Conservation (phyloP, 2,113 vertebrate genomes). For the Mionectes macconnelli region DNA sequence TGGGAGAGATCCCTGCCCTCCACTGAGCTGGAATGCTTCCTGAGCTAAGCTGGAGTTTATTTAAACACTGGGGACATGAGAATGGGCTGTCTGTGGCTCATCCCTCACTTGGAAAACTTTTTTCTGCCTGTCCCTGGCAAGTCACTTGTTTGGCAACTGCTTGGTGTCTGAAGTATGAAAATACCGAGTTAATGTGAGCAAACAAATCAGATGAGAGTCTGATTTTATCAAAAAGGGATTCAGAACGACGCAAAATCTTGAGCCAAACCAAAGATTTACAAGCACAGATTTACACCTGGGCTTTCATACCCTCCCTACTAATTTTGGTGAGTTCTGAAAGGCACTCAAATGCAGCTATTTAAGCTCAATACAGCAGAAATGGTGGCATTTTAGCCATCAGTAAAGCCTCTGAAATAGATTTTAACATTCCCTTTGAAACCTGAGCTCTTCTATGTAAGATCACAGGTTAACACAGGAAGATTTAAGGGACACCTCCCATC, state of each 20-base stretch:
- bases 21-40: not conserved
- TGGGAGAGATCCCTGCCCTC: not conserved
- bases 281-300: not conserved
- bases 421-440: not conserved
- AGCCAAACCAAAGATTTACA: not conserved
- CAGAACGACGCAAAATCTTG: not conserved
- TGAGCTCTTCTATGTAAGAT: not conserved
- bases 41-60: not conserved
- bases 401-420: not conserved
- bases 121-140: not conserved
- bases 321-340: not conserved
- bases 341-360: not conserved
- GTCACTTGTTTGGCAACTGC: not conserved
- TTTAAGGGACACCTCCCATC: not conserved
- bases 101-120: not conserved
- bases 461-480: fast-evolving
- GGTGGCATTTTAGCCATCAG: not conserved
- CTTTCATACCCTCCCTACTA: not conserved
- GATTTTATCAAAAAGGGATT: not conserved
- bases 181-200: not conserved
- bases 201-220: not conserved
- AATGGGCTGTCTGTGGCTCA: fast-evolving
- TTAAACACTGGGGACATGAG: not conserved
- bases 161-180: not conserved
- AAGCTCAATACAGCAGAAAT: not conserved